phyloP scores from a whole-genome alignment of 2,797 vertebrate genomes.

The Typhlichthys subterraneus region DNA sequence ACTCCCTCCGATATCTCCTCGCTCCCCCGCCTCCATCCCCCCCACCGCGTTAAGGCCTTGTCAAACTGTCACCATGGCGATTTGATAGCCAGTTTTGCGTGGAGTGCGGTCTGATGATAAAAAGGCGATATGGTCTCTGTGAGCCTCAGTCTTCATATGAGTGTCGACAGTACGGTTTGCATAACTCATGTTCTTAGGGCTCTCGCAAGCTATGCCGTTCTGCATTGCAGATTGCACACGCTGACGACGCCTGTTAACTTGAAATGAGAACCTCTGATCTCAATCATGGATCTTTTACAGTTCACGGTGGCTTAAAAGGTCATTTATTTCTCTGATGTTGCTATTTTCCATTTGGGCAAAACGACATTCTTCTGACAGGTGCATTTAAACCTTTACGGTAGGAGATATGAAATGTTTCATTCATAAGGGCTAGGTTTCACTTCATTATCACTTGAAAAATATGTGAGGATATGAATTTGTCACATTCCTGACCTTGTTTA shows the following conservation, averaged over 20 bases:
- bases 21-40: conserved; percentile 16
- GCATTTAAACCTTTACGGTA: too few relatives aligned
- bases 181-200: conserved; percentile 2
- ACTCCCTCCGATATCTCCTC: conserved; percentile 29
- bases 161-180: not conserved
- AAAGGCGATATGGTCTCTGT: conserved; percentile 26
- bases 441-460: too few relatives aligned
- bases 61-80: conserved; percentile 48
- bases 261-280: too few relatives aligned
- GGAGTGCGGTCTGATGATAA: conserved; percentile 16
- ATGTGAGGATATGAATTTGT: too few relatives aligned
- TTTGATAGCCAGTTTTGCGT: conserved; percentile 31
- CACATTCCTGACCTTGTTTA: too few relatives aligned
- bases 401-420: too few relatives aligned
- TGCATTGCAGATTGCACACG: not conserved
- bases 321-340: too few relatives aligned
- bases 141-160: conserved; percentile 14
- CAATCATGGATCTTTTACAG: too few relatives aligned
- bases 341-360: too few relatives aligned
- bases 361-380: too few relatives aligned
- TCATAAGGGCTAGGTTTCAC: too few relatives aligned
- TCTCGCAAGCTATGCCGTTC: conserved; percentile 19
- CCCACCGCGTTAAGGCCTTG: conserved; percentile 23
- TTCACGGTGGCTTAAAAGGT: too few relatives aligned
- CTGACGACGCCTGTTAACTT: conserved; percentile 14